Conservation (phyloP, 2,888 invertebrate species). For the Stenodema calcarata region DNA sequence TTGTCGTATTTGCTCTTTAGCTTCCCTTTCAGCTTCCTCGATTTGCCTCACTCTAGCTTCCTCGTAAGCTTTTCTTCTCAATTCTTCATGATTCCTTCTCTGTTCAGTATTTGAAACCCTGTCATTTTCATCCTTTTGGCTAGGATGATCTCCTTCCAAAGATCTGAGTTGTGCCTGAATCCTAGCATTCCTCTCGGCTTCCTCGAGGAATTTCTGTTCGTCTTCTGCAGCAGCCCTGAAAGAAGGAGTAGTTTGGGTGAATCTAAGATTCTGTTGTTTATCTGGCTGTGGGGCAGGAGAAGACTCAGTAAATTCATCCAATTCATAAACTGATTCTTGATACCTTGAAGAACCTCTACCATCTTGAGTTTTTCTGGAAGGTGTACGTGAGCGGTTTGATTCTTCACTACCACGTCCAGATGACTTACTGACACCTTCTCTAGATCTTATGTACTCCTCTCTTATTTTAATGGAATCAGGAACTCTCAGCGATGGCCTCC, state of each 20-base stretch:
- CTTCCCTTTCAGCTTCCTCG: constrained; percentile 34
- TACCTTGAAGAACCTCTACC: constrained; percentile 36
- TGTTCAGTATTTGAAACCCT: not conserved
- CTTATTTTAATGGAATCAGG: constrained; percentile 37
- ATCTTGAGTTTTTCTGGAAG: not conserved
- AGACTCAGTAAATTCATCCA: constrained; percentile 2
- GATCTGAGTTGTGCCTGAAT: constrained; percentile 38
- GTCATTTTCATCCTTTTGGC: not conserved
- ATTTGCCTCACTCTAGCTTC: constrained; percentile 32
- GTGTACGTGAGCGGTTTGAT: not conserved
- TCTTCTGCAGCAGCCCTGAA: constrained; percentile 3
- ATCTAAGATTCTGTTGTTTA: not conserved
- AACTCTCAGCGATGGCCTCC: constrained; percentile 28
- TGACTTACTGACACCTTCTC: not conserved
- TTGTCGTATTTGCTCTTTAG: not conserved
- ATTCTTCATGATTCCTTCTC: constrained; percentile 33
- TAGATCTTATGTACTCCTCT: constrained; percentile 24
- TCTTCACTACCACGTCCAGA: not conserved
- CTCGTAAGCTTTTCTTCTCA: constrained; percentile 15
- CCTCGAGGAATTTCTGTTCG: not conserved
- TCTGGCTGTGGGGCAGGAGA: not conserved
- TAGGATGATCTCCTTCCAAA: not conserved
- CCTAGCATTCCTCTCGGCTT: constrained; percentile 36
- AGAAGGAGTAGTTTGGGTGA: not conserved
- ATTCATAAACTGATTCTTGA: constrained; percentile 42